Conservation (phyloP, 2,888 invertebrate species). For the Scaptomyza cyrtandrae region DNA sequence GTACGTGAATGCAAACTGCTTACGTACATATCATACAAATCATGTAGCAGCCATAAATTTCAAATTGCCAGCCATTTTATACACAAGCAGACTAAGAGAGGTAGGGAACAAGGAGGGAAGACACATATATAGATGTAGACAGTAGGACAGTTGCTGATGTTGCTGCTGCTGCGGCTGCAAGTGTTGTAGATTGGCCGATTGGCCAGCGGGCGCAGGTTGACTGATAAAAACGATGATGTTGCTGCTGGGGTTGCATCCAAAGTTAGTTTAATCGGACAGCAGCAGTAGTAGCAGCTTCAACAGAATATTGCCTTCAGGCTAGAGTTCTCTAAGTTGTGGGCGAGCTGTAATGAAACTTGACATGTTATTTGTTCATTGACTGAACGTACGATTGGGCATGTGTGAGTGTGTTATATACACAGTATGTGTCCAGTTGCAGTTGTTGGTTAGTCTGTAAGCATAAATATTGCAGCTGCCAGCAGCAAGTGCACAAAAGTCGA, state of each 20-base stretch:
- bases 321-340: slow-evolving; percentile 65
- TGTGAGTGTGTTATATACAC: slow-evolving; percentile 2
- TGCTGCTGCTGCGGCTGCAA: slow-evolving; percentile 32
- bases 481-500: slow-evolving; percentile 39
- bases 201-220: slow-evolving; percentile 67
- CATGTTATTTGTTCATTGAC: slow-evolving; percentile 81
- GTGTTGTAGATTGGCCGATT: slow-evolving; percentile 37
- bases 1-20: slow-evolving; percentile 81
- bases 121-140: slow-evolving; percentile 50
- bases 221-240: slow-evolving; percentile 74
- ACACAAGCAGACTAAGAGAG: slow-evolving; percentile 29
- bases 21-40: slow-evolving; percentile 80
- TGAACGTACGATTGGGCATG: slow-evolving; percentile 38
- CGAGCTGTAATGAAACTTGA: slow-evolving; percentile 80
- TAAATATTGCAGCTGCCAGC: slow-evolving; percentile 54
- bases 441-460: slow-evolving; percentile 36
- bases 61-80: slow-evolving; percentile 79
- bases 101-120: neutral
- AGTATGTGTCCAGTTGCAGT: slow-evolving; percentile 21
- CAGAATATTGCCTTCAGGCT: slow-evolving; percentile 28
- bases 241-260: slow-evolving; percentile 44
- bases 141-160: slow-evolving; percentile 39
- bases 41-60: slow-evolving; percentile 82
- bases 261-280: slow-evolving; percentile 59
- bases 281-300: slow-evolving; percentile 15